Evolutionary conservation across 2,888 invertebrate species (phyloP).

Genomic region (Luperina nickerlii): DNA sequence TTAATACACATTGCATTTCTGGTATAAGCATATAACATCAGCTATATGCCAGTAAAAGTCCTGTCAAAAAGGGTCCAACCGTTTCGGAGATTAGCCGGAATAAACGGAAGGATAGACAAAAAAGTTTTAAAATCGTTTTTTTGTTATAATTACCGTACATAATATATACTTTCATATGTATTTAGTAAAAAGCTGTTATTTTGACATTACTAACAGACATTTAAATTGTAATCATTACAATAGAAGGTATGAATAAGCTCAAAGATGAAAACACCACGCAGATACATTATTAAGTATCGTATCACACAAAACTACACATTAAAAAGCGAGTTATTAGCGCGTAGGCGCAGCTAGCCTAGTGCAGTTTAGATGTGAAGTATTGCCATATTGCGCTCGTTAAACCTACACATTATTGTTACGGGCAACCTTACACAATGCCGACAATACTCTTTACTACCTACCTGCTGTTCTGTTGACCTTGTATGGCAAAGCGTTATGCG

Average conservation of each 20-base stretch:
- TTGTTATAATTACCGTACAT: too few relatives aligned
- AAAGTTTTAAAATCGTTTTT: too few relatives aligned
- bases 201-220: too few relatives aligned
- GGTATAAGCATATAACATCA: too few relatives aligned
- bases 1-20: too few relatives aligned
- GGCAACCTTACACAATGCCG: conserved; percentile 40
- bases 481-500: conserved; percentile 39
- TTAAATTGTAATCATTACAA: too few relatives aligned
- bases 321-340: conserved; percentile 41
- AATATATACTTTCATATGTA: too few relatives aligned
- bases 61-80: too few relatives aligned
- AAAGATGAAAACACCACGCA: not conserved
- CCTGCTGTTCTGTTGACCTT: conserved; percentile 28
- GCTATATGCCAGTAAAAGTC: too few relatives aligned
- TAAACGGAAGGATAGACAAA: too few relatives aligned
- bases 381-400: conserved; percentile 52
- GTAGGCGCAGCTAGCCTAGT: conserved; percentile 22
- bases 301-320: conserved; percentile 12
- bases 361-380: conserved; percentile 43
- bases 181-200: too few relatives aligned
- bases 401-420: conserved; percentile 51
- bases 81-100: too few relatives aligned
- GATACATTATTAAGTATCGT: not conserved
- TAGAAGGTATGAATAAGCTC: not conserved
- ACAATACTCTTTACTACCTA: conserved; percentile 26